Evolutionary conservation across 2,888 invertebrate species (phyloP).

Genomic region (Mactromeris polynyma): DNA sequence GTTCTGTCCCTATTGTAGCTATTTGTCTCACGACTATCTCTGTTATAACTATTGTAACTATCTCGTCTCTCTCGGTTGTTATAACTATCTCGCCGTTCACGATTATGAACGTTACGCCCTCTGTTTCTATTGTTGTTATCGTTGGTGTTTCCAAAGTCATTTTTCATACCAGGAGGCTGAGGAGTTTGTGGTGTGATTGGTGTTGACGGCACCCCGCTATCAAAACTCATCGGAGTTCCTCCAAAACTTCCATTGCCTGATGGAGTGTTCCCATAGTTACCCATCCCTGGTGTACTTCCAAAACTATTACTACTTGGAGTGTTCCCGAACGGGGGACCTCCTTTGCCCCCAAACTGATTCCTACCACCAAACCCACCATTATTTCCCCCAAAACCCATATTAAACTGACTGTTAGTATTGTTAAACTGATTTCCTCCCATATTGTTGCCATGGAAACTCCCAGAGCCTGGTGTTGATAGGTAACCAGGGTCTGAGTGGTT

Average conservation of each 20-base stretch:
- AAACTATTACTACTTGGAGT: conserved; percentile 24
- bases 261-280: conserved; percentile 42
- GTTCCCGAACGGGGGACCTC: conserved; percentile 50
- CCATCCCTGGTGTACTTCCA: conserved; percentile 51
- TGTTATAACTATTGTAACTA: conserved; percentile 58
- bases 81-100: conserved; percentile 45
- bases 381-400: conserved; percentile 45
- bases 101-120: conserved; percentile 37
- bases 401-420: conserved; percentile 60
- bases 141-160: conserved; percentile 44
- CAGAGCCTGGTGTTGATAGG: conserved; percentile 69
- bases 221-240: conserved; percentile 66
- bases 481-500: conserved; percentile 69
- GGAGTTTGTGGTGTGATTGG: conserved; percentile 68
- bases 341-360: conserved; percentile 48
- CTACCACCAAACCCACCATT: conserved; percentile 54
- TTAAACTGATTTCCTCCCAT: conserved; percentile 52
- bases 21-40: conserved; percentile 66
- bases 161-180: conserved; percentile 49
- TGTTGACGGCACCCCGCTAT: conserved; percentile 64
- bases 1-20: conserved; percentile 67
- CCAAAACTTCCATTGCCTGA: conserved; percentile 37
- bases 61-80: conserved; percentile 50
- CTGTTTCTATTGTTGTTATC: conserved; percentile 54
- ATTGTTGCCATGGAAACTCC: conserved; percentile 50